These are phyloP conservation scores for Oreocharis arfaki DNA, from an alignment of 2,113 vertebrate species.

Conservation along the genomic window DNA sequence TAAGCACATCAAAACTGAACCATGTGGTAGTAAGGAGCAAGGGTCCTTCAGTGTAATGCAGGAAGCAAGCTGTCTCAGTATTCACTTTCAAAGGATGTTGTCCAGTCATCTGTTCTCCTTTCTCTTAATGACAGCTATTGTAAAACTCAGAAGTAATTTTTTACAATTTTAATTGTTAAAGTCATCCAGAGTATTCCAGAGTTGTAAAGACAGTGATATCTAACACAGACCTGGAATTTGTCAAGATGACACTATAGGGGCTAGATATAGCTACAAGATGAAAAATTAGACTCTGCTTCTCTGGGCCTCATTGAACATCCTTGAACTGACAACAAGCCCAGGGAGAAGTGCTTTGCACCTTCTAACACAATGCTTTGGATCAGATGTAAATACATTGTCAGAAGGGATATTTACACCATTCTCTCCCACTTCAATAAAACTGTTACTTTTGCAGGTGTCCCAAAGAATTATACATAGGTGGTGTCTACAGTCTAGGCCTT, in stretches of 20 bases:
- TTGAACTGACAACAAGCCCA: fast-evolving
- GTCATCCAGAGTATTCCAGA: background rate
- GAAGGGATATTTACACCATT: background rate
- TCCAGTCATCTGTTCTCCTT: background rate
- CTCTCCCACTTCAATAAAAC: background rate
- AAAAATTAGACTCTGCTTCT: background rate
- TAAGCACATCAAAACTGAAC: background rate
- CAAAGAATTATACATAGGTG: background rate
- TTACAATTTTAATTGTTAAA: background rate
- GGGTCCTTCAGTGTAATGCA: background rate
- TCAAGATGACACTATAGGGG: background rate
- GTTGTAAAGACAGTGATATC: background rate
- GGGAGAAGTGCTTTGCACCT: background rate
- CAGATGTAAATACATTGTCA: background rate
- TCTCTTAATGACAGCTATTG: background rate
- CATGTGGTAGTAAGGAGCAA: background rate
- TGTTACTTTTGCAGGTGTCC: background rate
- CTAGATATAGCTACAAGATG: background rate
- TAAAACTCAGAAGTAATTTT: background rate
- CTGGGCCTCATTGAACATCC: background rate
- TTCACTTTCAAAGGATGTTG: background rate
- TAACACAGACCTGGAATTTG: background rate
- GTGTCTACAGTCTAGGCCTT: background rate
- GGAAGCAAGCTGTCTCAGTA: background rate
- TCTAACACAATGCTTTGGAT: background rate